These are phyloP conservation scores for Chrysotoxum bicinctum DNA, from an alignment of 2,888 invertebrate species.

Conservation along the genomic window DNA sequence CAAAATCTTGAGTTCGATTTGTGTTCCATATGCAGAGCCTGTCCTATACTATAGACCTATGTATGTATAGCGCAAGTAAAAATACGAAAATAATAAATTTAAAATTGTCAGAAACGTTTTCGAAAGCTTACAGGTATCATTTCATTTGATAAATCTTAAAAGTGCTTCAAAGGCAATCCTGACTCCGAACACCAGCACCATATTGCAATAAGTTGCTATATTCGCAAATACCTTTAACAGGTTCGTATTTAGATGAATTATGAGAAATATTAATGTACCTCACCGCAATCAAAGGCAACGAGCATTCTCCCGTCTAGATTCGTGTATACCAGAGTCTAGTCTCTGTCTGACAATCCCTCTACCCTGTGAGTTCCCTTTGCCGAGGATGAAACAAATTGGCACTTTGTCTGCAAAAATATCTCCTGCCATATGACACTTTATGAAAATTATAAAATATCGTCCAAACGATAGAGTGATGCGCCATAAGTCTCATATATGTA, in stretches of 20 bases:
- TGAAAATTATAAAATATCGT: slow-evolving; percentile 67
- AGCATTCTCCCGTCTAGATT: slow-evolving; percentile 8
- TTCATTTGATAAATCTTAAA: too few relatives aligned
- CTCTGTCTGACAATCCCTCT: slow-evolving; percentile 3
- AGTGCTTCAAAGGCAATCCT: neutral
- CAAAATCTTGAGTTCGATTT: too few relatives aligned
- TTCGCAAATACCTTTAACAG: neutral
- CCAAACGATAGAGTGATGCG: neutral
- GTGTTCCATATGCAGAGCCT: too few relatives aligned
- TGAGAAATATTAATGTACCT: slow-evolving; percentile 68
- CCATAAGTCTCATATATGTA: neutral
- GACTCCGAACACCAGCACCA: neutral
- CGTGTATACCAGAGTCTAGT: slow-evolving; percentile 31
- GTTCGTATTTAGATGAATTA: slow-evolving; percentile 55
- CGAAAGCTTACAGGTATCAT: too few relatives aligned
- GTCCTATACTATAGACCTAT: too few relatives aligned
- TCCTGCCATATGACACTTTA: slow-evolving; percentile 58
- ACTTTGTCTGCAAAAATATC: slow-evolving; percentile 49
- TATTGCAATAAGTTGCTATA: neutral
- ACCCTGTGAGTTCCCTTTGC: neutral
- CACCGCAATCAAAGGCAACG: slow-evolving; percentile 55
- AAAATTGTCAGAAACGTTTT: too few relatives aligned
- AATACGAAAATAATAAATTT: too few relatives aligned
- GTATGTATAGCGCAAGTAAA: too few relatives aligned
- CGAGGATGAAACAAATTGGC: slow-evolving; percentile 52